phyloP scores from a whole-genome alignment of 2,113 vertebrate genomes.

The Speoplatyrhinus poulsoni region DNA sequence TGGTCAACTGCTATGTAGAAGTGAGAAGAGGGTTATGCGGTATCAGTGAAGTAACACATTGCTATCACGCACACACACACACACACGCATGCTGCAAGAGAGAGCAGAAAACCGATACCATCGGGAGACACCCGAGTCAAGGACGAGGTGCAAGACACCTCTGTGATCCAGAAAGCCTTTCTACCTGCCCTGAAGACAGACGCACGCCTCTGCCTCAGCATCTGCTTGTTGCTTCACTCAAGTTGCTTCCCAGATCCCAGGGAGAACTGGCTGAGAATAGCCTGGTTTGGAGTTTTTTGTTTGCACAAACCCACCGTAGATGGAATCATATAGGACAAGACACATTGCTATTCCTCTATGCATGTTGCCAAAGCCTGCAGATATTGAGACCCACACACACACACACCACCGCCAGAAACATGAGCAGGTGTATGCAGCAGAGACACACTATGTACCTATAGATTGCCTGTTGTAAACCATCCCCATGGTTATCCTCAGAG shows the following conservation, averaged over 20 bases:
- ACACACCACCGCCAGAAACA: conserved; percentile 16
- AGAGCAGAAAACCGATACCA: conserved; percentile 27
- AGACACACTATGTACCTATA: conserved; percentile 36
- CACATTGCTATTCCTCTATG: conserved; percentile 1
- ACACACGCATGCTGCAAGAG: conserved; percentile 16
- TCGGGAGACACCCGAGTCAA: conserved; percentile 46
- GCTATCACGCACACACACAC: conserved; percentile 15
- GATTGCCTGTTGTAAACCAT: conserved; percentile 22
- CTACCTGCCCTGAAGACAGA: conserved; percentile 34
- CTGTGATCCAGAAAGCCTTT: conserved; percentile 54
- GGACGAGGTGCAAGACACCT: conserved; percentile 57
- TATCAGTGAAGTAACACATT: conserved; percentile 25
- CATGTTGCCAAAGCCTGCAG: too few relatives aligned
- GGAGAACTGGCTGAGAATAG: conserved; percentile 30
- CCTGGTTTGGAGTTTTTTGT: neutral
- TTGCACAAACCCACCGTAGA: conserved; percentile 28
- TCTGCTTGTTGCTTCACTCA: conserved; percentile 40
- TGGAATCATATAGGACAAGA: conserved; percentile 28
- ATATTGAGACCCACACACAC: conserved; percentile 15
- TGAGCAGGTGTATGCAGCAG: conserved; percentile 20
- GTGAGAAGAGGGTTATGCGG: conserved; percentile 12
- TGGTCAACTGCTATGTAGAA: conserved; percentile 48
- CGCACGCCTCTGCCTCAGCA: conserved; percentile 32
- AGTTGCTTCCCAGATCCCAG: conserved; percentile 31
- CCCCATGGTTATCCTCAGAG: conserved; percentile 1